phyloP scores from a whole-genome alignment of 2,888 invertebrate species.

The Pardosa pseudoannulata region DNA sequence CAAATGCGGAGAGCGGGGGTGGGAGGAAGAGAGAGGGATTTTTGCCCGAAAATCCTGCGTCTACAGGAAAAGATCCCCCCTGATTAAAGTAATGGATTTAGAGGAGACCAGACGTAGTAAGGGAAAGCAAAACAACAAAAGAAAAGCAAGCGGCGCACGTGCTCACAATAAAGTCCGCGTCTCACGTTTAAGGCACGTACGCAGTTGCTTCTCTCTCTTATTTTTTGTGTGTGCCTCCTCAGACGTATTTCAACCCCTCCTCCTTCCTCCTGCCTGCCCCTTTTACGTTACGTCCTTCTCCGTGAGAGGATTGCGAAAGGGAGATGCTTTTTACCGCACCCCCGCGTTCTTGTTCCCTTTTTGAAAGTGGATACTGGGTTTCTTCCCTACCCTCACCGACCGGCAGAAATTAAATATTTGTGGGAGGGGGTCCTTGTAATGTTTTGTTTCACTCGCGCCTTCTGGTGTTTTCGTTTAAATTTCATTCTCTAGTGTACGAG shows the following conservation, averaged over 20 bases:
- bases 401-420: slow-evolving; percentile 43
- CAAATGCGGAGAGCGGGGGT: not conserved
- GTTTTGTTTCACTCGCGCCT: not conserved
- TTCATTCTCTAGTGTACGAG: too few species aligned
- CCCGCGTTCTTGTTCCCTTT: not conserved
- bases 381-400: too few species aligned
- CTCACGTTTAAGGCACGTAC: slow-evolving; percentile 68
- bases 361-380: slow-evolving; percentile 23
- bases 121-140: too few species aligned
- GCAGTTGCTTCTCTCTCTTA: slow-evolving; percentile 36
- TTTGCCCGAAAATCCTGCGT: slow-evolving; percentile 56
- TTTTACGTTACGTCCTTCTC: slow-evolving; percentile 2
- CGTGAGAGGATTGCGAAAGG: slow-evolving; percentile 54
- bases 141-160: too few species aligned
- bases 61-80: slow-evolving; percentile 61
- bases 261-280: slow-evolving; percentile 19
- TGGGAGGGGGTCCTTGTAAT: not conserved
- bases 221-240: too few species aligned
- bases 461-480: too few species aligned
- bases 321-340: not conserved
- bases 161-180: slow-evolving; percentile 65
- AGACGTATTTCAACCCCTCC: slow-evolving; percentile 27
- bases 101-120: slow-evolving; percentile 68
- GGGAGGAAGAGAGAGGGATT: slow-evolving; percentile 34
- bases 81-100: slow-evolving; percentile 70